A percentile compares a stretch with the other conserved stretches of the same genome.
Evolutionary conservation across 1,140 invertebrate species (phyloP).

Genomic region (Macrosteles quadrilineatus): DNA sequence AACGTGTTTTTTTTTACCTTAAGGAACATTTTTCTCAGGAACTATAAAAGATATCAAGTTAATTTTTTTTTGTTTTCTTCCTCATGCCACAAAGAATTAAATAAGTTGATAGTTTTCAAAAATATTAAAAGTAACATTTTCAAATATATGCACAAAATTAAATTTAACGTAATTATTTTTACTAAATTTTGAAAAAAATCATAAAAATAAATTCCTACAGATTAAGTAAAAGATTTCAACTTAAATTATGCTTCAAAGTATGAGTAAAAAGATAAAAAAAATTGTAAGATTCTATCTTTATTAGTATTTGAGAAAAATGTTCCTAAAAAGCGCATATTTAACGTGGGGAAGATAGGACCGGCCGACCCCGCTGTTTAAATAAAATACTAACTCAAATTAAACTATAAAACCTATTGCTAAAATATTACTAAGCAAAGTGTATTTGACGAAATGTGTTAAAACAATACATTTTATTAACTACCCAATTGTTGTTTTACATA

Average conservation of each 20-base stretch:
- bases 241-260: neutral
- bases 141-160: neutral
- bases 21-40: neutral
- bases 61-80: constrained; percentile 8
- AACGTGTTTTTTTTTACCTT: neutral
- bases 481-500: too few species aligned
- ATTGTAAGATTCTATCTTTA: neutral
- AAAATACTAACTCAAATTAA: too few species aligned
- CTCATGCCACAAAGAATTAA: neutral
- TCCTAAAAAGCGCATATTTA: neutral
- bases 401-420: too few species aligned
- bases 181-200: neutral
- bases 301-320: neutral
- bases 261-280: neutral
- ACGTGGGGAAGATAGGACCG: neutral
- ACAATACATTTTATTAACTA: too few species aligned
- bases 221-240: neutral
- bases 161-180: neutral
- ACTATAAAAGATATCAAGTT: neutral
- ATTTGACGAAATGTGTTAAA: too few species aligned
- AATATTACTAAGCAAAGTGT: too few species aligned
- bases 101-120: neutral
- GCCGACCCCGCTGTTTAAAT: neutral
- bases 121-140: neutral
- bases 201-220: neutral